phyloP scores from a whole-genome alignment of 2,113 vertebrate genomes.

The Deroptyus accipitrinus region DNA sequence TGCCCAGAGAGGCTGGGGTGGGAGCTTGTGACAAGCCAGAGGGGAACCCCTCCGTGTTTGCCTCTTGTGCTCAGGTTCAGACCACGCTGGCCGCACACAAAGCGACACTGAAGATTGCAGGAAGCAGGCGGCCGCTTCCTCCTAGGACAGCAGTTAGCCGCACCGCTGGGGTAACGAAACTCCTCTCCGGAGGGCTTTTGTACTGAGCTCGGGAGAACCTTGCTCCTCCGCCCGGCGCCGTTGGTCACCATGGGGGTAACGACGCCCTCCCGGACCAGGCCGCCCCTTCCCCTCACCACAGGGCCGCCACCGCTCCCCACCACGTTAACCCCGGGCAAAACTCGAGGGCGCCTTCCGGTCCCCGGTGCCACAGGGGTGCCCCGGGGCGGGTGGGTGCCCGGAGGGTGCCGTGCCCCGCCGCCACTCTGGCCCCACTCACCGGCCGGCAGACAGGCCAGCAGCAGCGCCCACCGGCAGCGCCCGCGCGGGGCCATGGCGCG shows the following conservation, averaged over 20 bases:
- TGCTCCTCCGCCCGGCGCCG: background rate
- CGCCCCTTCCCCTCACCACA: background rate
- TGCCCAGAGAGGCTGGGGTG: background rate
- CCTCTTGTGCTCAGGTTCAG: background rate
- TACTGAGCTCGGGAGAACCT: background rate
- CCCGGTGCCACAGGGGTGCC: background rate
- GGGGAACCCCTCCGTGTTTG: background rate
- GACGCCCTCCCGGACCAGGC: background rate
- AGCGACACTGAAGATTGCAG: background rate
- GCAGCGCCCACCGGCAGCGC: constrained; percentile 25
- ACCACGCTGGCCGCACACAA: background rate
- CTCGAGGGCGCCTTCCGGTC: background rate
- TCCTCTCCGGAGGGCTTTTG: background rate
- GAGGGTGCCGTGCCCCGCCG: background rate
- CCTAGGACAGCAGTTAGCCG: background rate
- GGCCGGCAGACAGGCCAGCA: constrained; percentile 67
- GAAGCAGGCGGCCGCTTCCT: constrained; percentile 33
- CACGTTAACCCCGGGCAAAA: background rate
- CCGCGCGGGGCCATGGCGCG: constrained; percentile 47
- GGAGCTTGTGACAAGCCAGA: background rate
- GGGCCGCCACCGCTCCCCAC: background rate
- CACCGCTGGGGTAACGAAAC: background rate
- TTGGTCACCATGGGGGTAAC: too few species aligned
- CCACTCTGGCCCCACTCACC: constrained; percentile 65
- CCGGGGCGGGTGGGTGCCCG: background rate